Evolutionary conservation across 2,888 invertebrate genomes (phyloP).

Genomic region (Meiosimyza decipiens): DNA sequence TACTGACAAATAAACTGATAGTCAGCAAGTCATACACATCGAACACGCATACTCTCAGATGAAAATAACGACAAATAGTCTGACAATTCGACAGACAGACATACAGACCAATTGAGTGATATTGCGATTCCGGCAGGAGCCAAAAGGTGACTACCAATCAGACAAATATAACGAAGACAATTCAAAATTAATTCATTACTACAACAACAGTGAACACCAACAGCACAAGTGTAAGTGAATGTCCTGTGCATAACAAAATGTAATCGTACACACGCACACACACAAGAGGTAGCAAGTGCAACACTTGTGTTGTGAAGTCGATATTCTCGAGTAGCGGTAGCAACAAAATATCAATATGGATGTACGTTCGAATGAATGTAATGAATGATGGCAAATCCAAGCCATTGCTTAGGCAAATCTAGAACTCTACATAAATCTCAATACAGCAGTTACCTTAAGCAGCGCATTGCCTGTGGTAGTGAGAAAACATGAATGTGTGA

Average conservation of each 20-base stretch:
- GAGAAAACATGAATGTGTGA: no score
- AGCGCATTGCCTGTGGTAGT: no score
- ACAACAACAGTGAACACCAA: not conserved
- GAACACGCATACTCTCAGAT: no score
- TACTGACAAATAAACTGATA: not conserved
- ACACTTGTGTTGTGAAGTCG: no score
- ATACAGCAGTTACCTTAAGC: no score
- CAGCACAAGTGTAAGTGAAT: conserved; percentile 28
- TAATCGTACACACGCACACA: not conserved
- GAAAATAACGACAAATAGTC: not conserved
- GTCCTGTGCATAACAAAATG: conserved; percentile 26
- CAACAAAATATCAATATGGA: no score
- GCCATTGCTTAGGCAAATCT: no score
- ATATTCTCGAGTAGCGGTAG: no score
- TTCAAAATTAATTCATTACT: conserved; percentile 26
- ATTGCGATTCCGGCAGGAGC: not conserved
- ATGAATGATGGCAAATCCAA: no score
- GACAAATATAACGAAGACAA: conserved; percentile 24
- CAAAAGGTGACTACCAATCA: conserved; percentile 20
- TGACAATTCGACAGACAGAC: not conserved
- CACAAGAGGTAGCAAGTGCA: no score
- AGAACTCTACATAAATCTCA: no score
- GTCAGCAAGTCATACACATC: not conserved
- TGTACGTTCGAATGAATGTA: no score
- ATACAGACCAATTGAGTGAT: not conserved